These are phyloP conservation scores for Vicugna pacos DNA, from an alignment of 2,113 vertebrate genomes.

Conservation along the genomic window DNA sequence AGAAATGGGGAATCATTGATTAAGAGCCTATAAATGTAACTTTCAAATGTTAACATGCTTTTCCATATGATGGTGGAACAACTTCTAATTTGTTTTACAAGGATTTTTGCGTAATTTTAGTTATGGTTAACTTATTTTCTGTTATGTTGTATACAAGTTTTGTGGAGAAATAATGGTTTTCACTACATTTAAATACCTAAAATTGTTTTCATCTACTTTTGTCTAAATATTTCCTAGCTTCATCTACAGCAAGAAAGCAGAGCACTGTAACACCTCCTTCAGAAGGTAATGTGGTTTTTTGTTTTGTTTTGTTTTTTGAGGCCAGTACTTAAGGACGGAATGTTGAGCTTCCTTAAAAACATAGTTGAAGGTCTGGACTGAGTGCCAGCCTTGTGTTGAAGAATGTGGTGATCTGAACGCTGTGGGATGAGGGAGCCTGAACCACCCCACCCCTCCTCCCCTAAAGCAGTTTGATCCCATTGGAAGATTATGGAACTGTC, in stretches of 20 bases:
- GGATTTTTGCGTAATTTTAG: background rate
- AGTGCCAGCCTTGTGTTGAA: background rate
- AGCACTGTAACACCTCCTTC: fast-evolving
- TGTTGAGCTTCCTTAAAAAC: background rate
- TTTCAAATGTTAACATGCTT: background rate
- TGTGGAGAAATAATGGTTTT: background rate
- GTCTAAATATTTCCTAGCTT: slow-evolving; percentile 58
- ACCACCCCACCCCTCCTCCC: background rate
- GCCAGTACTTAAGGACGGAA: background rate
- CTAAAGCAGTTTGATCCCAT: background rate
- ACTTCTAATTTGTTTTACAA: background rate
- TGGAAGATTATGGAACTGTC: background rate
- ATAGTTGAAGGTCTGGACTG: background rate
- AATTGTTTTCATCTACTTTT: background rate
- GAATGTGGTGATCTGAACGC: background rate
- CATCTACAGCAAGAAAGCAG: fast-evolving
- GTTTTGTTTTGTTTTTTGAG: background rate
- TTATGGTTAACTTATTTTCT: background rate
- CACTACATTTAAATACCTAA: background rate
- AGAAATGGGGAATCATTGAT: background rate
- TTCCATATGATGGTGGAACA: background rate
- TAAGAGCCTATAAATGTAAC: background rate
- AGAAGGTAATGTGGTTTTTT: slow-evolving; percentile 44
- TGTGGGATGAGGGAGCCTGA: background rate
- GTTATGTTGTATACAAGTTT: background rate